Base-by-base conservation (phyloP, 2,888 invertebrate genomes). In the Bombylius discolor region DNA sequence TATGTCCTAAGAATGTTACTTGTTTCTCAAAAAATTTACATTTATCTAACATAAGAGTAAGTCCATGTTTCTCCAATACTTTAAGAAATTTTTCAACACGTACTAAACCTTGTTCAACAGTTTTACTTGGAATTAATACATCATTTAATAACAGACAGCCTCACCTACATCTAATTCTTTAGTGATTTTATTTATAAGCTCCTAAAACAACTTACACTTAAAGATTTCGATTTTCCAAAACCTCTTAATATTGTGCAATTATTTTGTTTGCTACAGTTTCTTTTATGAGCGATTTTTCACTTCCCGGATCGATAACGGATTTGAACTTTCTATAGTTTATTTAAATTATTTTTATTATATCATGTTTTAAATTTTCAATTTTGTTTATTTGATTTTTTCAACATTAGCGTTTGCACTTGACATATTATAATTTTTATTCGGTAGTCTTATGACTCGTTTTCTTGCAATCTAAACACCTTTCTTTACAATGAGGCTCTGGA, bases 41-140 rank as follows among this genome's bases (percentile, higher is more conserved):
- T 46, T 61, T 61, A 14, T 59, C 59, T 23, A 58, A n/a, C 1
- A 59, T 56, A 9, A 62, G 51, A 13, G 60, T 61, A 13, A 60
- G 55, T 8, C 59, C 56, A 44, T 42, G 39, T 50, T 56, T 48
- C 39, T 47, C 13, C 4, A 63, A 39, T n/a, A 61, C 53, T 12
- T 11, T 12, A 13, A 62, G 44, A 48, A 61, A 58, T 4, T 55
- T 53, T 8, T 57, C 39, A 4, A 63, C 32, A 3, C 58, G 55
- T 48, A 44, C 9, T 2, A 55, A 8, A 14, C 56, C 54, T 42
- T 48, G 32, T 8, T 39, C 52, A 7, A 59, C 46, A 1, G 59
- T 58, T 47, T 46, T 49, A 36, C 59, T 62, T 0, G 62, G 58
- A 1, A 62, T 54, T 4, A 59, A 56, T 6, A 63, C 53, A 42